These are phyloP conservation scores for Anguilla rostrata DNA, from an alignment of 2,113 vertebrate species.

Conservation along the genomic window DNA sequence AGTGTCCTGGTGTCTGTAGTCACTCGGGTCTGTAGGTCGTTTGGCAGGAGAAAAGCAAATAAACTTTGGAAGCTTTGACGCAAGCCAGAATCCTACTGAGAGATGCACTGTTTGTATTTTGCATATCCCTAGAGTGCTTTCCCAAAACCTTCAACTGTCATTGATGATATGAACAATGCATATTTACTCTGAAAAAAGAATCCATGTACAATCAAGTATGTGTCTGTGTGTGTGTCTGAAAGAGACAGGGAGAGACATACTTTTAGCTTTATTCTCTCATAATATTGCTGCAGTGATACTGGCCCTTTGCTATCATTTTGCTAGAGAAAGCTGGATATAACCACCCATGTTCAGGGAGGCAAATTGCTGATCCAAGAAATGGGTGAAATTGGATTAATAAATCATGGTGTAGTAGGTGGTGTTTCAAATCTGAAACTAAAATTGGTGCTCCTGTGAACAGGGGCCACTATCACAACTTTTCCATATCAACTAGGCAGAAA, in stretches of 20 bases:
- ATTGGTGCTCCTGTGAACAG: too few relatives aligned
- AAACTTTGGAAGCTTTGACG: conserved; percentile 11
- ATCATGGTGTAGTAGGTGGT: too few relatives aligned
- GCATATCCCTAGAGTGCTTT: neutral
- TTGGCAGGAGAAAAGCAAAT: conserved; percentile 15
- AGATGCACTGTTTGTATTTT: neutral
- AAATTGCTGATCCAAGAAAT: too few relatives aligned
- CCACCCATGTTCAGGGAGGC: too few relatives aligned
- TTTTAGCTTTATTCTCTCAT: neutral
- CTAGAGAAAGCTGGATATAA: too few relatives aligned
- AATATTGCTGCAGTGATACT: neutral
- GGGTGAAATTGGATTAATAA: too few relatives aligned
- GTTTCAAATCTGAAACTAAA: too few relatives aligned
- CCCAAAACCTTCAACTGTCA: neutral
- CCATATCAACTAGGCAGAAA: too few relatives aligned
- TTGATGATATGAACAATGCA: neutral
- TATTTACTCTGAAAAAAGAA: neutral
- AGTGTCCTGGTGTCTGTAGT: conserved; percentile 15
- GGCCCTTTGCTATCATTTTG: too few relatives aligned
- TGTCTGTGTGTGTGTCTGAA: neutral
- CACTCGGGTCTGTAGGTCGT: conserved; percentile 9
- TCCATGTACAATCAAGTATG: too few relatives aligned
- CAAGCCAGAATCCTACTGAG: neutral
- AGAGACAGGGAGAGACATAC: neutral
- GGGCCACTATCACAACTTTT: too few relatives aligned